A percentile compares a stretch with the other conserved stretches of the same genome.
These are phyloP conservation scores for Erebia epiphron DNA, from an alignment of 2,888 invertebrate species.

Conservation along the genomic window DNA sequence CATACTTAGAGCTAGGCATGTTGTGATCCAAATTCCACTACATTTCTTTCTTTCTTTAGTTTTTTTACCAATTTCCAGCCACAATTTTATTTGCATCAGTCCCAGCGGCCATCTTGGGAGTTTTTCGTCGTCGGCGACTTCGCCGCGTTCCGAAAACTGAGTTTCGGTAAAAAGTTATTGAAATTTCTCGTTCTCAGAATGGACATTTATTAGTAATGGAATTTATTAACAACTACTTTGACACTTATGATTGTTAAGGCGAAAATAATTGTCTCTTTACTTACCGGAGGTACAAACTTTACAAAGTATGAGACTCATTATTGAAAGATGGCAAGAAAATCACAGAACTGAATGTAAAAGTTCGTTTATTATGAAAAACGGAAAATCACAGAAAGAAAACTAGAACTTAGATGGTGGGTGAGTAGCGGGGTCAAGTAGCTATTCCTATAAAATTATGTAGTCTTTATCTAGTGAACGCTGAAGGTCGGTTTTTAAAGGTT, in stretches of 20 bases:
- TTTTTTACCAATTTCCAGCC: conserved; percentile 67
- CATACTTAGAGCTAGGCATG: no score
- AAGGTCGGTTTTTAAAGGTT: no score
- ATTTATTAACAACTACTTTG: conserved; percentile 39
- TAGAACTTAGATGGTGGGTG: no score
- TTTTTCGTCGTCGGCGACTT: conserved; percentile 48
- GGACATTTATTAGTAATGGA: conserved; percentile 63
- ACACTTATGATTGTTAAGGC: conserved; percentile 34
- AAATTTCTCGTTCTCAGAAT: conserved; percentile 70
- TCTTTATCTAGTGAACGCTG: no score
- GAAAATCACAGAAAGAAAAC: no score
- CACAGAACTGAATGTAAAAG: not conserved
- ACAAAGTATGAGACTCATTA: conserved; percentile 5
- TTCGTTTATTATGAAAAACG: no score
- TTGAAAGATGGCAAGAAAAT: not conserved
- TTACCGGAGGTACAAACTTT: not conserved
- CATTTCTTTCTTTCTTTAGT: conserved; percentile 57
- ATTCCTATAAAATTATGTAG: no score
- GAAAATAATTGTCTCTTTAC: conserved; percentile 25
- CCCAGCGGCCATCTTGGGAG: conserved; percentile 43
- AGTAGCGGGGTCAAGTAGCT: not conserved
- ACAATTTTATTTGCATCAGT: conserved; percentile 69
- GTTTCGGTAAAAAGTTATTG: conserved; percentile 53
- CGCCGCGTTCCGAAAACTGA: conserved; percentile 44
- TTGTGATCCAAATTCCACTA: not conserved